Conservation (phyloP, 1,140 invertebrate genomes). For the Hycleus phaleratus region DNA sequence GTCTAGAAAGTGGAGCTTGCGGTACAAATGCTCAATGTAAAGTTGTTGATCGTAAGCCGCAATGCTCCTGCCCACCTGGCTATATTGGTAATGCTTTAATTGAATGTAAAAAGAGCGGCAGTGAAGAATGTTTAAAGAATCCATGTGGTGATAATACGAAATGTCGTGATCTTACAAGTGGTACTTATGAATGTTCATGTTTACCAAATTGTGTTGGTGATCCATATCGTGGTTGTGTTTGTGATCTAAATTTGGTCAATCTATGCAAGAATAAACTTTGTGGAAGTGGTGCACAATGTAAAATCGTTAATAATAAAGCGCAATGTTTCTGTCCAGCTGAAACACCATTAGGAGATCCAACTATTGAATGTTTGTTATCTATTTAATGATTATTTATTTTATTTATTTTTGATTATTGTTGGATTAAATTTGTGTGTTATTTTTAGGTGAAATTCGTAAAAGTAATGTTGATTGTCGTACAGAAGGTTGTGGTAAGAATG, state of each 20-base stretch:
- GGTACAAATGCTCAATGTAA: constrained; percentile 80
- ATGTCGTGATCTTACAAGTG: constrained; percentile 62
- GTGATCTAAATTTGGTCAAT: constrained; percentile 53
- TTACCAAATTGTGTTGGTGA: constrained; percentile 72
- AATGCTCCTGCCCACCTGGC: constrained; percentile 78
- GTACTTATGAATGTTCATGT: constrained; percentile 72
- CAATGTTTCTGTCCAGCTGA: constrained; percentile 77
- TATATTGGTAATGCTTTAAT: constrained; percentile 74
- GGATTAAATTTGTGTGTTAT: not conserved
- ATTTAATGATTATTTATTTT: not conserved
- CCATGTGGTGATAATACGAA: constrained; percentile 79
- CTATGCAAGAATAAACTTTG: constrained; percentile 65
- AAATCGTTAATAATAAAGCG: constrained; percentile 55
- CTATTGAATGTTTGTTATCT: constrained; percentile 64
- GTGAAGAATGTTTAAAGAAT: constrained; percentile 63
- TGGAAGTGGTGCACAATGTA: constrained; percentile 75
- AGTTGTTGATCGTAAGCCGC: constrained; percentile 63
- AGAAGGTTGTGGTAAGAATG: constrained; percentile 71
- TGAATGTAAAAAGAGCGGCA: constrained; percentile 62
- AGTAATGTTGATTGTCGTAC: constrained; percentile 67
- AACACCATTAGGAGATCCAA: constrained; percentile 75
- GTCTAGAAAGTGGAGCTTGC: constrained; percentile 64
- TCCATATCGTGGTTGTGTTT: constrained; percentile 68
- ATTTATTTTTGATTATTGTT: constrained; percentile 19
- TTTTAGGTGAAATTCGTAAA: constrained; percentile 54